A percentile compares a stretch with the other conserved stretches of the same genome.
Conservation (phyloP, 1,140 invertebrate species). For the Sogatella furcifera region DNA sequence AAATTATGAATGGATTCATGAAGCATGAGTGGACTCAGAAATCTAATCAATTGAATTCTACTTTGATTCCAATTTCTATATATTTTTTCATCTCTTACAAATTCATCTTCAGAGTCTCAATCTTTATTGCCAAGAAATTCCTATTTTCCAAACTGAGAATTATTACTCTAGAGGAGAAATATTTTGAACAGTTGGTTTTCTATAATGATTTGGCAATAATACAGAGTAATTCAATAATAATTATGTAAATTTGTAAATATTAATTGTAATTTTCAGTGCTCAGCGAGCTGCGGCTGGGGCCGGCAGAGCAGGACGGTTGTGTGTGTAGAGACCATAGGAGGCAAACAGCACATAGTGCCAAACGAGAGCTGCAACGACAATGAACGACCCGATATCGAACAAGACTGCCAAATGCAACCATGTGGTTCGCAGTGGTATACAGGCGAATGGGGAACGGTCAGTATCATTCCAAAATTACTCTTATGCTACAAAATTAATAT, state of each 20-base stretch:
- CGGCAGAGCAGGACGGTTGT: conserved; percentile 45
- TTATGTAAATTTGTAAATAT: too few relatives aligned
- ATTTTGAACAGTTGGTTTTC: too few relatives aligned
- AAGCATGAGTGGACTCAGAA: too few relatives aligned
- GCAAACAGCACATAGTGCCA: conserved; percentile 24
- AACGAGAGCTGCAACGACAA: conserved; percentile 27
- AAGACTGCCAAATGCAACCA: conserved; percentile 32
- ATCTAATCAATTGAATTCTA: too few relatives aligned
- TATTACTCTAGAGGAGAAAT: too few relatives aligned
- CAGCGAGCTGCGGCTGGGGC: conserved; percentile 47
- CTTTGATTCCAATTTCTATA: not conserved
- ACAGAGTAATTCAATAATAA: too few relatives aligned
- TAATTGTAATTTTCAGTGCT: conserved; percentile 38
- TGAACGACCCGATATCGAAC: conserved; percentile 27
- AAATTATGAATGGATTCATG: too few relatives aligned
- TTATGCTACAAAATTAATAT: too few relatives aligned
- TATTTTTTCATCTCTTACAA: not conserved
- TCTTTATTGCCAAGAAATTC: too few relatives aligned
- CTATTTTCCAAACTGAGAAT: too few relatives aligned
- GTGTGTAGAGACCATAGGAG: conserved; percentile 36
- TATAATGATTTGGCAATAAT: too few relatives aligned
- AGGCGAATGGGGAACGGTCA: conserved; percentile 46
- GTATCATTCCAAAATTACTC: not conserved
- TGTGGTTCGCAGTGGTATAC: conserved; percentile 46
- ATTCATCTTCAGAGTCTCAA: too few relatives aligned